Conservation (phyloP, 1,140 invertebrate genomes). For the Drosophila biarmipes region DNA sequence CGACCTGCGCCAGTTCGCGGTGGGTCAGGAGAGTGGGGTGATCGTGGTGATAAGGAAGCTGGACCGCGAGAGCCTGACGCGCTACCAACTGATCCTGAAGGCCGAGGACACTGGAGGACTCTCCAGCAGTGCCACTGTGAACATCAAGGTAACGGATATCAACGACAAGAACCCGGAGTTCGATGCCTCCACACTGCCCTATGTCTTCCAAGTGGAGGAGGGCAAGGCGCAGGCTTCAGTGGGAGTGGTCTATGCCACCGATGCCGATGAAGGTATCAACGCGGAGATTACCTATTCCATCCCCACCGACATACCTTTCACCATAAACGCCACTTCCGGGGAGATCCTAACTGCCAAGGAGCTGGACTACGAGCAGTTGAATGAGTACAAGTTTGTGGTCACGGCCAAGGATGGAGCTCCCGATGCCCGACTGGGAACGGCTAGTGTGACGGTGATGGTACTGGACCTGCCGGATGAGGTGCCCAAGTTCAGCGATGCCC, state of each 20-base stretch:
- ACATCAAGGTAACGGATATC: slow-evolving; percentile 95
- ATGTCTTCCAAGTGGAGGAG: slow-evolving; percentile 93
- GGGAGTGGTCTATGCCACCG: slow-evolving; percentile 92
- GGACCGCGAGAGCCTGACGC: slow-evolving; percentile 93
- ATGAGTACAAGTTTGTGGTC: slow-evolving; percentile 93
- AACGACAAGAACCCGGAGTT: slow-evolving; percentile 96
- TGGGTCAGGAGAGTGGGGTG: slow-evolving; percentile 92
- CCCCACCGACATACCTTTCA: slow-evolving; percentile 91
- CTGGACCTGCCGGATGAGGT: slow-evolving; percentile 93
- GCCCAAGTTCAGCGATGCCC: slow-evolving; percentile 90
- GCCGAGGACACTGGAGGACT: slow-evolving; percentile 94
- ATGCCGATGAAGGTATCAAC: slow-evolving; percentile 91
- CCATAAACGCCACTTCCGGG: slow-evolving; percentile 91
- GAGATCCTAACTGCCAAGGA: slow-evolving; percentile 90
- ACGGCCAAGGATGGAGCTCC: slow-evolving; percentile 94
- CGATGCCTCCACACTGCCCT: slow-evolving; percentile 88
- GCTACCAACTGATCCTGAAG: slow-evolving; percentile 93
- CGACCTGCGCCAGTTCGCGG: slow-evolving; percentile 92
- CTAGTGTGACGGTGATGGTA: slow-evolving; percentile 91
- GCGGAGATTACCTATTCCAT: slow-evolving; percentile 89
- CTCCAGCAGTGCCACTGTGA: slow-evolving; percentile 92
- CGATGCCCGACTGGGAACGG: slow-evolving; percentile 93
- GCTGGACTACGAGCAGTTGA: slow-evolving; percentile 93
- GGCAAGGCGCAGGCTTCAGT: slow-evolving; percentile 89
- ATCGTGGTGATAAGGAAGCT: slow-evolving; percentile 93